Percentiles rank a stretch among this genome's conserved stretches.
These are phyloP conservation scores for Alethe castanea DNA, from an alignment of 2,113 vertebrate species.

Conservation along the genomic window DNA sequence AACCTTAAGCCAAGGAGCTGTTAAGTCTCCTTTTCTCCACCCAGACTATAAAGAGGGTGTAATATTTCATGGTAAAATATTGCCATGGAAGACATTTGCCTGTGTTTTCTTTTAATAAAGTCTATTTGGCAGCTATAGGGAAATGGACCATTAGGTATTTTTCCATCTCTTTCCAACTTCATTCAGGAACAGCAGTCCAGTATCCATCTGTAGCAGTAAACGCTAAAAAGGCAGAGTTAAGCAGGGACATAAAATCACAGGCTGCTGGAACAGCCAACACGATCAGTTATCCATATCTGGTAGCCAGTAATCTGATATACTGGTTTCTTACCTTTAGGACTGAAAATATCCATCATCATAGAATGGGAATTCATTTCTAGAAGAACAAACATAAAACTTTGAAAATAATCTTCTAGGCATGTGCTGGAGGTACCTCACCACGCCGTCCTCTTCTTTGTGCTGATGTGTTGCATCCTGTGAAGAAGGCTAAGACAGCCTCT, in stretches of 20 bases:
- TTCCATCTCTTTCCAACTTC: neutral
- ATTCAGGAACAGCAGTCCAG: neutral
- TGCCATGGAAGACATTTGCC: neutral
- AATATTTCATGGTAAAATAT: neutral
- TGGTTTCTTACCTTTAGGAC: slow-evolving; percentile 44
- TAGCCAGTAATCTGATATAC: slow-evolving; percentile 63
- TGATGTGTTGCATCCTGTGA: slow-evolving; percentile 69
- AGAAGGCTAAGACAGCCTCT: slow-evolving; percentile 56
- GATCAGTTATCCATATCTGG: slow-evolving; percentile 1
- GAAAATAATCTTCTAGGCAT: slow-evolving; percentile 65
- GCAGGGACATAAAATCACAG: neutral
- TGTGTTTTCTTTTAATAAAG: neutral
- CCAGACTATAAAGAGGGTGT: neutral
- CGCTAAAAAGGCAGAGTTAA: neutral
- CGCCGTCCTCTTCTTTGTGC: slow-evolving; percentile 8
- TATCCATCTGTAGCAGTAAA: neutral
- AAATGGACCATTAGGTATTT: neutral
- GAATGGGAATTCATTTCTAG: slow-evolving; percentile 63
- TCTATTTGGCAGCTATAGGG: neutral
- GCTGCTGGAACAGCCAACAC: neutral
- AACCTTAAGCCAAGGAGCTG: neutral
- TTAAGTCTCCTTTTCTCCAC: neutral
- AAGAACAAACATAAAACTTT: slow-evolving; percentile 57
- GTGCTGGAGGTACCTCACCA: slow-evolving; percentile 41
- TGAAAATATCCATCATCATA: slow-evolving; percentile 62